Percentiles rank a stretch among this genome's conserved stretches.
phyloP scores from a whole-genome alignment of 2,888 invertebrate species.

The Euphydryas editha region DNA sequence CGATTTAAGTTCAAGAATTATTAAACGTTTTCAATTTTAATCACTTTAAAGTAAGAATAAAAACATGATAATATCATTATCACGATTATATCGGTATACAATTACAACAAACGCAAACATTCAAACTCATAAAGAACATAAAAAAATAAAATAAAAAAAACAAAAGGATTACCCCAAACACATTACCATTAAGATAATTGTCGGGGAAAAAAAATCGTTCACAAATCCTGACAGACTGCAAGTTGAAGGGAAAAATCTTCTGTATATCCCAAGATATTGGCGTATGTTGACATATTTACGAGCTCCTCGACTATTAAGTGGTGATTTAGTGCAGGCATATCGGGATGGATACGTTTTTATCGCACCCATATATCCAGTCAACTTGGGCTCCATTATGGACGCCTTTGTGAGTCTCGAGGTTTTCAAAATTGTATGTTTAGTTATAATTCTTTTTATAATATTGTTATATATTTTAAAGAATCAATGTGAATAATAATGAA shows the following conservation, averaged over 20 bases:
- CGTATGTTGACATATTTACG: conserved; percentile 82
- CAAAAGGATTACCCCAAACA: conserved; percentile 18
- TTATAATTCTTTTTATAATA: conserved; percentile 5
- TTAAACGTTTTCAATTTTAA: too few relatives aligned
- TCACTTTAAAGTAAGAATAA: too few relatives aligned
- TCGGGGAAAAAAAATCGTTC: conserved; percentile 38
- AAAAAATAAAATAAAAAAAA: too few relatives aligned
- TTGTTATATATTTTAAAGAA: background rate
- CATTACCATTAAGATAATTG: conserved; percentile 40
- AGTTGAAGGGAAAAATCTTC: conserved; percentile 54
- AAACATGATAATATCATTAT: too few relatives aligned
- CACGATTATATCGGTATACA: background rate
- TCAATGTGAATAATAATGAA: too few relatives aligned
- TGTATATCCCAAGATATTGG: conserved; percentile 79
- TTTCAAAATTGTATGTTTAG: conserved; percentile 15
- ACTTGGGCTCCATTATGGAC: conserved; percentile 73
- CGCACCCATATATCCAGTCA: conserved; percentile 76
- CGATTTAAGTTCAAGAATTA: too few relatives aligned
- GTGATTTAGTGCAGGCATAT: conserved; percentile 81
- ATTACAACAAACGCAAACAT: background rate
- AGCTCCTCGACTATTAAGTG: conserved; percentile 79
- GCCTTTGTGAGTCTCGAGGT: conserved; percentile 50
- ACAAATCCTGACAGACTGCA: conserved; percentile 61
- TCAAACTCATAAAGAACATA: background rate
- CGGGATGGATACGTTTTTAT: conserved; percentile 83